Conservation (phyloP, 1,140 invertebrate species). For the Neomicropteryx cornuta region DNA sequence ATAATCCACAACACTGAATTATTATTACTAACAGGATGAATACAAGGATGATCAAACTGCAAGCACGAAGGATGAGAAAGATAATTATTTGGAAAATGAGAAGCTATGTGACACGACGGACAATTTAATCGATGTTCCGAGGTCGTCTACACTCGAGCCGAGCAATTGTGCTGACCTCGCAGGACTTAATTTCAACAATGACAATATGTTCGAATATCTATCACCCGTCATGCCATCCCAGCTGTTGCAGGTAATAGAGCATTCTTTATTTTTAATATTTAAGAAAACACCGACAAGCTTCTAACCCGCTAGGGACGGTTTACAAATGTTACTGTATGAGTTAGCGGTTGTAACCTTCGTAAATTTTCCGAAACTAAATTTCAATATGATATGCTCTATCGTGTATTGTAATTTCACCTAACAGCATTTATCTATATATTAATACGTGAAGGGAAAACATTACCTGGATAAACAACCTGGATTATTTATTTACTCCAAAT, state of each 20-base stretch:
- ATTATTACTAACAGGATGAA: slow-evolving; percentile 28
- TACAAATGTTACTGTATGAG: too few species aligned
- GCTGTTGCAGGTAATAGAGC: slow-evolving; percentile 27
- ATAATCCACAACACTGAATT: slow-evolving; percentile 4
- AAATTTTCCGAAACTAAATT: slow-evolving; percentile 1
- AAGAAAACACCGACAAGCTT: slow-evolving; percentile 8
- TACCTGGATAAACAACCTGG: too few species aligned
- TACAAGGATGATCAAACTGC: slow-evolving; percentile 31
- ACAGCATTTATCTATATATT: neutral
- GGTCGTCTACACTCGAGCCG: slow-evolving; percentile 15
- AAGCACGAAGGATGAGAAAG: slow-evolving; percentile 14
- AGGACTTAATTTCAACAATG: slow-evolving; percentile 26
- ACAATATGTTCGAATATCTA: slow-evolving; percentile 24
- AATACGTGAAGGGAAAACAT: slow-evolving; percentile 16
- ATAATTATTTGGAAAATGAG: slow-evolving; percentile 15
- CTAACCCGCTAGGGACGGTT: neutral
- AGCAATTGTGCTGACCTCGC: slow-evolving; percentile 25
- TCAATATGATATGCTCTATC: neutral
- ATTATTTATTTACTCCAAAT: too few species aligned
- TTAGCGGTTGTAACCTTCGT: neutral
- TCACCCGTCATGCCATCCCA: slow-evolving; percentile 37
- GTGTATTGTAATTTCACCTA: neutral
- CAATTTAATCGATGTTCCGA: too few species aligned
- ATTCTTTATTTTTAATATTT: slow-evolving; percentile 1
- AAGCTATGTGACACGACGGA: too few species aligned